Base-by-base conservation (phyloP, 2,797 vertebrate species). In the Falco rusticolus region DNA sequence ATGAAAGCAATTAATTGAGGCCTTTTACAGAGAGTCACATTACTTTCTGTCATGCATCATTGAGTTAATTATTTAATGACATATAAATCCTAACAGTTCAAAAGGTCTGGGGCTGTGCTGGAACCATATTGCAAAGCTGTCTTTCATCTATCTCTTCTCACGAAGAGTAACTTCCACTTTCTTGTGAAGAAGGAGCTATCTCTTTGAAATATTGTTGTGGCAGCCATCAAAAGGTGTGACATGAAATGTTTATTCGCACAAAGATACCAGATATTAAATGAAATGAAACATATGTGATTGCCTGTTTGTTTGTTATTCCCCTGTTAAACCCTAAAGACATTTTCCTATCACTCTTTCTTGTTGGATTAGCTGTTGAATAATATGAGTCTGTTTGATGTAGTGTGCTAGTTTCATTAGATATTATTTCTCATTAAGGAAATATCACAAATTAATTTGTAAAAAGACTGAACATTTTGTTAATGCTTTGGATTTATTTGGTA, bases 61-160 rank as follows among this genome's bases (percentile, higher is more conserved):
- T 74, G 92, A 93, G 86, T 96, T 97, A 96, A 97, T 97, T 97
- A 97, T 96, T 97, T 96, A 97, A 96, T 77, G 85, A 92, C 88
- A 90, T 56, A 84, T 93, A 94, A 96, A 92, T 94, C 90, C 69
- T 47, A 71, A 9, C 0, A 5, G 91, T 89, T 96, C 96, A 74
- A 61, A 90, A 95, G 96, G 92, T 88, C 94, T n/a, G 66, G 33
- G 89, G 74, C 94, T 85, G 75, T 53, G 77, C 76, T 77, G 87
- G 69, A 78, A 53, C 75, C 51, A 10, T 78, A 31, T 9, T 41
- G 79, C 76, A 77, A 86, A 94, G 75, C 88, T 61, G 69, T 10
- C 87, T 95, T 93, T 96, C 81, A 90, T 96, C 85, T 87, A 11
- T 64, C 78, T 61, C 60, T 65, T 9, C 66, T 72, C 69, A 24